Base-by-base conservation (phyloP, 64 coral and sea anemone species). In the Stylophora pistillata region DNA sequence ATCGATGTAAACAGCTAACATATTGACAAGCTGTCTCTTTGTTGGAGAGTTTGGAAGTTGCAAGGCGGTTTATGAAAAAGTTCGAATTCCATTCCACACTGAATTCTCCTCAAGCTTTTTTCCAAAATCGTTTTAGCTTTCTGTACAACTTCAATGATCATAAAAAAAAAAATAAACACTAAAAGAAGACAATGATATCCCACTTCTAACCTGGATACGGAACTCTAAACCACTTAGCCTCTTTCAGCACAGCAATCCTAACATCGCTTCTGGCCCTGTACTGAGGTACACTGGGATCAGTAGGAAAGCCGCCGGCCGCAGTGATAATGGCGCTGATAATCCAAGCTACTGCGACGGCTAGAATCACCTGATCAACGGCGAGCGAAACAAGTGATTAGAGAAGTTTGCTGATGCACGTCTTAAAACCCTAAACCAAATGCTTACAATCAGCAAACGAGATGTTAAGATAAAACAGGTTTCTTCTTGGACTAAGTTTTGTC, bases 261-360 rank as follows among this genome's bases (percentile, higher is more conserved):
- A 87, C 92, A 57, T 94, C 92, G 18, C 86, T 94, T 71, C 92
- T 79, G 21, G 92, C 86, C 71, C 41, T 68, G 57, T 66, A 94
- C 34, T 72, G 54, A 31, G 92, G 87, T 55, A 89, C 25, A 9
- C n/a, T 55, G 15, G 86, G 86, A 56, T 85, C 53, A n/a, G 77
- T 83, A 4, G 92, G 74, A 69, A 94, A 89, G 1, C 92, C 86
- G 16, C 92, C 92, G 21, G 79, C 78, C 21, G 58, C 86, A 33
- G 92, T 94, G 29, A 94, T 57, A 54, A 89, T 94, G 23, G 72
- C 92, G 55, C 92, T 89, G 5, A 93, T 58, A 53, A 74, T 18
- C 91, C 86, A 93, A 0, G 86, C 72, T 30, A 93, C 53, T 1
- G 72, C 62, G 17, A 94, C 89, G 16, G 92, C 92, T 12, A 94